Base-by-base conservation (phyloP, 2,797 vertebrate genomes). In the Sebastes steindachneri region DNA sequence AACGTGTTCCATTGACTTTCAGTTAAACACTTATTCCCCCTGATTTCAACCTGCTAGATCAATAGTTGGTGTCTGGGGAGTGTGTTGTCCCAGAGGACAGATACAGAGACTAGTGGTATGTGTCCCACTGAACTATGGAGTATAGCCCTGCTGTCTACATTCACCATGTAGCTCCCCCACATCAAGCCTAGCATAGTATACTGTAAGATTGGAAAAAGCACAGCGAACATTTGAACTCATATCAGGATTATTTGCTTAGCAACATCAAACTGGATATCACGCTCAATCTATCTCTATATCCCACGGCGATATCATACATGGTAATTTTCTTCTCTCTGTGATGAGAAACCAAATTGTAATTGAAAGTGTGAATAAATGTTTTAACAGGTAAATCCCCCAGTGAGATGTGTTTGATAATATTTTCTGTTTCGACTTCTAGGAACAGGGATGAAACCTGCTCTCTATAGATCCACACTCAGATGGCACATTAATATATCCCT, bases 291-390 rank as follows among this genome's bases (percentile, higher is more conserved):
- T 90, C 80, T 90, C 37, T 82, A 72, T 92, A 77, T 92, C 90
- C 87, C 70, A 60, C 62, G 66, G 85, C 78, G 83, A 72, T 79
- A 82, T 87, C 77, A 79, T 31, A 74, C 57, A 53, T 74, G 63
- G 73, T 81, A 53, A 88, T 88, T 83, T 90, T 68, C 59, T 70
- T 77, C 11, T 79, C 69, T 23, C 48, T 57, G 63, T 79, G 85
- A 91, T 81, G 86, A 89, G 79, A 88, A 63, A 84, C 48, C 59
- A 88, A 89, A 88, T 86, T 63, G 69, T 92, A 94, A 94, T 89
- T 89, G 81, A 89, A 92, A 86, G 79, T 78, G 77, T 86, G 82
- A 86, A 92, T 91, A 91, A 89, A 95, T 93, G 86, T 92, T 92
- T 91, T 88, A 92, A 89, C 87, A 84, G 88, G 74, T 90, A 84